Base-by-base conservation (phyloP, 2,888 invertebrate genomes). In the Metopia argyrocephala region DNA sequence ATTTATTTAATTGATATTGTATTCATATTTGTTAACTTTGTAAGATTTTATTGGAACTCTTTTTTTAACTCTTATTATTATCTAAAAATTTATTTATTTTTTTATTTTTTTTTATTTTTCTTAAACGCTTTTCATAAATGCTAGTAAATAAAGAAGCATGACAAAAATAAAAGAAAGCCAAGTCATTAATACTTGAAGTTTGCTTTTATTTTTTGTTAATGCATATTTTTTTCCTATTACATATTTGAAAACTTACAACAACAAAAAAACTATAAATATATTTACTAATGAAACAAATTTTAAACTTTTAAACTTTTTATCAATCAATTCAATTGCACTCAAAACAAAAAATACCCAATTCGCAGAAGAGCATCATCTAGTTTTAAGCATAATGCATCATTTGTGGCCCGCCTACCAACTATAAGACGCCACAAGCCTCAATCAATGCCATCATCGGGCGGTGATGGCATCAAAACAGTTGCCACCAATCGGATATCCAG, bases 371-470 rank as follows among this genome's bases (percentile, higher is more conserved):
- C 94, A 91, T 94, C 95, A 89, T 93, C 92, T 92, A 96, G 96
- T 91, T 97, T 96, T 93, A 96, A 97, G 93, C 96, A 96, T 93
- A 97, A 97, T 92, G 95, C 96, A 85, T 97, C 97, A 75, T 97
- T 97, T 92, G 96, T 97, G 90, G 96, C 96, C 88, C 94, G 97
- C 85, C 93, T 97, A 91, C 96, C 97, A 86, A 96, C 96, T 83
- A 96, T 96, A 90, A 93, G 96, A 80, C 93, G 96, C 52, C 94
- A 95, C 92, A 95, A 95, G 90, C 94, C 94, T 89, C 94, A 94
- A 85, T 94, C 95, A 82, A 92, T 95, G 87, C 95, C 95, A 90
- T 94, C 95, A 79, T 95, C 95, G 54, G 94, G 90, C 85, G 85
- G 89, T 85, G 83, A 88, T 38, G 76, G 84, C 7, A 78, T 85